A percentile compares a stretch with the other conserved stretches of the same genome.
Evolutionary conservation across 2,113 vertebrate genomes (phyloP).

Genomic region (Hyperopisus bebe): DNA sequence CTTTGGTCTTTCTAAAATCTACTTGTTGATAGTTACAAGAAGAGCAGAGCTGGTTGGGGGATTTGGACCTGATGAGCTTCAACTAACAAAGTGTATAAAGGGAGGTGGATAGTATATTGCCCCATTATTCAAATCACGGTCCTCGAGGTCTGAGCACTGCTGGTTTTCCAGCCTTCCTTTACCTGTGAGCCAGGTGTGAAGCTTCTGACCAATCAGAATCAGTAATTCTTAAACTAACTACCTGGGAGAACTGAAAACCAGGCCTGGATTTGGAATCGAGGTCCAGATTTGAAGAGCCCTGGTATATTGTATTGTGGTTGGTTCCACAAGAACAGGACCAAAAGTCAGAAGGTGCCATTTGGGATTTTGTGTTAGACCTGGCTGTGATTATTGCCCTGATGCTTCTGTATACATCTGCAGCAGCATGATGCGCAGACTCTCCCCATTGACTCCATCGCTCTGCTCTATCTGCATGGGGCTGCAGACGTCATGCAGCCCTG

Average conservation of each 20-base stretch:
- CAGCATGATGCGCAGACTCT: neutral
- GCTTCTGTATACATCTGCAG: neutral
- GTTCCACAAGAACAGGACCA: neutral
- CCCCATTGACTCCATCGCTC: neutral
- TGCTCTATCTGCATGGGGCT: neutral
- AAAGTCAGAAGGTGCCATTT: neutral
- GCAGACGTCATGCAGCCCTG: neutral
- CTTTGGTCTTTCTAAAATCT: neutral
- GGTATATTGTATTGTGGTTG: neutral
- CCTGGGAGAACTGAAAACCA: too few relatives aligned
- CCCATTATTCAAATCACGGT: too few relatives aligned
- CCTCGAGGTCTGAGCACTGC: too few relatives aligned
- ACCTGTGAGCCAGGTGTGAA: too few relatives aligned
- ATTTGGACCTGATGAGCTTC: neutral
- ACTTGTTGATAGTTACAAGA: neutral
- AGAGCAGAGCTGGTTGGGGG: neutral
- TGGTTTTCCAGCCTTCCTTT: too few relatives aligned
- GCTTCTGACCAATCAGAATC: too few relatives aligned
- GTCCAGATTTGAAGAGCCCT: too few relatives aligned
- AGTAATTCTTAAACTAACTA: too few relatives aligned
- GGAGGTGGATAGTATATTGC: neutral
- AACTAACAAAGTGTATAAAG: neutral
- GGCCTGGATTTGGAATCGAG: too few relatives aligned
- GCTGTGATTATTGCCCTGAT: neutral
- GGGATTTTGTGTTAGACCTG: neutral